Evolutionary conservation across 92 coral and sea anemone genomes (phyloP), one percentile per base, ranked within the genome.

Genomic region (Epizoanthus fatuus): DNA sequence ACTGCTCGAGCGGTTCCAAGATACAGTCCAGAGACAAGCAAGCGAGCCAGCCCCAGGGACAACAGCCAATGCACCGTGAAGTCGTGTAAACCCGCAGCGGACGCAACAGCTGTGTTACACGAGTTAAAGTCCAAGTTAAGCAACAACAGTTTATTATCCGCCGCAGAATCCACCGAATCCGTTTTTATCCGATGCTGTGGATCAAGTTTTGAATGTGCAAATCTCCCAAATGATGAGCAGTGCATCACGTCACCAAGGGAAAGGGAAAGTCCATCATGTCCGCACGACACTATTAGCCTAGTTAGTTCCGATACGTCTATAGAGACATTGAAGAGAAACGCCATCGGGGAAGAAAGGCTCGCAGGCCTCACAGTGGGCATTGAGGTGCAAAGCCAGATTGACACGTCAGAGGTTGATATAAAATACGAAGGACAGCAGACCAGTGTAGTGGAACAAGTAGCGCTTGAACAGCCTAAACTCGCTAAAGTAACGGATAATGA

Each of bases 71-170:
- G 53, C 65, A 56, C 47, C 29, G 52, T 75, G 59, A 42, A 49
- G 35, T 75, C 81, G 59, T 55, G 7, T 49, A 75, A 75, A 37
- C 20, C 53, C 3, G 71, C 82, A 10, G 51, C 63, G 25, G 10
- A 10, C 10, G 40, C 40, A n/a, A 3, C 65, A 16, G 52, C 35
- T 75, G 66, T n/a, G 12, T 32, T 15, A 4, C 19, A 20, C n/a
- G 66, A 38, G 12, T 55, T 38, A 16, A 2, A 19, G 3, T 57
- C 81, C 29, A 75, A 57, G 29, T 75, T 39, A 25, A 17, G 68
- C 47, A 35, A 60, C 67, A 57, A 13, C 29, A 37, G 67, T n/a
- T 56, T 57, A 32, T 12, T 55, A 22, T 75, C 81, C 59, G n/a
- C 19, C 5, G 55, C 44, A 59, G 53, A 49, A 32, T 60, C 82